A percentile compares a stretch with the other conserved stretches of the same genome.
phyloP scores from a whole-genome alignment of 2,113 vertebrate genomes.

The Panurus biarmicus region DNA sequence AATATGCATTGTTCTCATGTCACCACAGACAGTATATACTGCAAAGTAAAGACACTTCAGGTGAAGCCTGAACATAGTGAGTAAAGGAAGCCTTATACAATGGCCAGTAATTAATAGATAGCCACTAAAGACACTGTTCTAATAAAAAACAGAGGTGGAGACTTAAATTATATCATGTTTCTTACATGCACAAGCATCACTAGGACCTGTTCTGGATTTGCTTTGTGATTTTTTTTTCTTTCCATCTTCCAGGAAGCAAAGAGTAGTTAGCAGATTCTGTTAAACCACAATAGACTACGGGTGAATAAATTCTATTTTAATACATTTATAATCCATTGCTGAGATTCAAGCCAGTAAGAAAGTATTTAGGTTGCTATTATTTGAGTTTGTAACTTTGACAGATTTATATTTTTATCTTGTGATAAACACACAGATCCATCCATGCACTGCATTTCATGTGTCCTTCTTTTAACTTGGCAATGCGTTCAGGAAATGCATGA shows the following conservation, averaged over 20 bases:
- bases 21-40: neutral
- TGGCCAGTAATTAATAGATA: neutral
- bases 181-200: neutral
- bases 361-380: neutral
- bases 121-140: neutral
- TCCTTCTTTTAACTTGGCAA: neutral
- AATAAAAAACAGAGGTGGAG: neutral
- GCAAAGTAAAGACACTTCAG: neutral
- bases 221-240: neutral
- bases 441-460: neutral
- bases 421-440: neutral
- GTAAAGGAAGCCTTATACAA: neutral
- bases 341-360: neutral
- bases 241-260: neutral
- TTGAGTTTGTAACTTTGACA: conserved; percentile 2
- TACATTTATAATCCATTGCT: neutral
- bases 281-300: neutral
- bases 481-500: neutral
- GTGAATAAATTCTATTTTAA: neutral
- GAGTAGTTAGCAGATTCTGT: neutral
- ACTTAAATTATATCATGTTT: neutral
- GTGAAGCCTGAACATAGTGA: neutral
- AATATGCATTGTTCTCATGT: neutral
- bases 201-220: neutral
- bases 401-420: neutral